Base-by-base conservation (phyloP, 92 coral and sea anemone genomes). In the Umimayanthus kanabou region DNA sequence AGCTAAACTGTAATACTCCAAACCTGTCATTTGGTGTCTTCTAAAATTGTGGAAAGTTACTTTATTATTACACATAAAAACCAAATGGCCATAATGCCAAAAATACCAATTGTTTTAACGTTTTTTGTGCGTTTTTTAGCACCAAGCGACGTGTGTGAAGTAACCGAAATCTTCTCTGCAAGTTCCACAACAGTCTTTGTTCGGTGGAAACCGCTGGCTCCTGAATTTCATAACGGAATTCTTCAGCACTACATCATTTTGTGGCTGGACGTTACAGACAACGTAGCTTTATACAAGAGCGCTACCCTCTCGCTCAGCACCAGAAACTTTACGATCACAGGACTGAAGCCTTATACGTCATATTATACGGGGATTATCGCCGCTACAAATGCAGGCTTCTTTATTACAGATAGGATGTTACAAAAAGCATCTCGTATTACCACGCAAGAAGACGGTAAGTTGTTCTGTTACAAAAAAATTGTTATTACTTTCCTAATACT, bases 191-290 rank as follows among this genome's bases (percentile, higher is more conserved):
- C 88, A 58, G 47, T 89, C n/a, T 89, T 76, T 23, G 5, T 89
- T 37, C 88, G 80, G 33, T 89, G 91, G 91, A 76, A 89, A 77
- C 85, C 88, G 11, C 42, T 89, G 28, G 66, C 53, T 6, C 91
- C 91, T 5, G 85, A 89, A 25, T 71, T 85, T 6, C 91, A 67
- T 6, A 69, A 81, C 13, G 89, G 92, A 39, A 39, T 89, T n/a
- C 50, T 89, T 22, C 47, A 23, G 20, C 18, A 42, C 33, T 89
- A 89, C 49, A 22, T 77, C 65, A 26, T 89, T 6, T 33, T 89
- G 70, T 89, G 83, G 74, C 76, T 89, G 18, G 77, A 39, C 9
- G 79, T 64, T 1, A 40, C 39, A 9, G 85, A 89, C 14, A n/a
- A 76, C 6, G 76, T 85, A 11, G 84, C 70, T 16, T 65, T 84